phyloP scores from a whole-genome alignment of 2,888 invertebrate genomes.

The Drosophila suboccidentalis region DNA sequence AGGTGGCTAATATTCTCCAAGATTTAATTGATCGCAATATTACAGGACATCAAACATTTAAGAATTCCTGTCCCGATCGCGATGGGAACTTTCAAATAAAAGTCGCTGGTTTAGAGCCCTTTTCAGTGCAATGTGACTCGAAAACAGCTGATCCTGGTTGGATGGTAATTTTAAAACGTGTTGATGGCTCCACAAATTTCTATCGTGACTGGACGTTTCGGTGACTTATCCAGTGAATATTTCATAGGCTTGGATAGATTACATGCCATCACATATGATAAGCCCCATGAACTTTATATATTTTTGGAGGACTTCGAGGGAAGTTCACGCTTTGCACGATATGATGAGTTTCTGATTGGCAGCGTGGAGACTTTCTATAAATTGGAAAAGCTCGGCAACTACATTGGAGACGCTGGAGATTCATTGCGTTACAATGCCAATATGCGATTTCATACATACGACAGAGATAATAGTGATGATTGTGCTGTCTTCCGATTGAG shows the following conservation, averaged over 20 bases:
- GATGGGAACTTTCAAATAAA: background rate
- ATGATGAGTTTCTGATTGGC: slow-evolving; percentile 2
- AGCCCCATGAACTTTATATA: slow-evolving; percentile 1
- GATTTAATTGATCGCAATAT: slow-evolving; percentile 6
- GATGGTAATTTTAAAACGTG: slow-evolving; percentile 9
- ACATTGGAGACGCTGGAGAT: slow-evolving; percentile 2
- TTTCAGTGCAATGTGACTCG: slow-evolving; percentile 1
- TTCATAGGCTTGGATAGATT: slow-evolving; percentile 14
- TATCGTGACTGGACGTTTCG: slow-evolving; percentile 4
- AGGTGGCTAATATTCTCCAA: background rate
- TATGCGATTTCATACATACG: slow-evolving; percentile 3
- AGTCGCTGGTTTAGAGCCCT: background rate
- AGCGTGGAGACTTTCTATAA: background rate
- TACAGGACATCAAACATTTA: background rate
- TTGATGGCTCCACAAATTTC: slow-evolving; percentile 4
- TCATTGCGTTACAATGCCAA: background rate
- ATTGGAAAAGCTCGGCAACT: slow-evolving; percentile 2
- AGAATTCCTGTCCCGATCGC: background rate
- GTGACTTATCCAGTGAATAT: background rate
- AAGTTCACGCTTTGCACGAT: background rate
- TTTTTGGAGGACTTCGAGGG: slow-evolving; percentile 2
- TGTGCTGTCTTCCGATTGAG: background rate
- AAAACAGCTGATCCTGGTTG: slow-evolving; percentile 1
- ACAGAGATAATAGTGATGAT: background rate
- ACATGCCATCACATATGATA: slow-evolving; percentile 1